phyloP scores from a whole-genome alignment of 1,140 invertebrate species.

The Musca vetustissima region DNA sequence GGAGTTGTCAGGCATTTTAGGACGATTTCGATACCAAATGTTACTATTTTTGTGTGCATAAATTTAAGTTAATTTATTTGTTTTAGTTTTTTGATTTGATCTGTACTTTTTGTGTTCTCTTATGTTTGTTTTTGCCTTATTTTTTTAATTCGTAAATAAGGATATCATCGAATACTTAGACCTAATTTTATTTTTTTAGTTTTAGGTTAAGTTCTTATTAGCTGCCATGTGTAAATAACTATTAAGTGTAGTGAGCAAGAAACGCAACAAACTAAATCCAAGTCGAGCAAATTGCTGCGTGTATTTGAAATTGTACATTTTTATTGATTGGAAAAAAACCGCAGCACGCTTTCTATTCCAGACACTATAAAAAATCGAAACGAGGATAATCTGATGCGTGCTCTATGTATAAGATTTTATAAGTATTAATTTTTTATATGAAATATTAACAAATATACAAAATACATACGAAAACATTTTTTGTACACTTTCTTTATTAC shows the following conservation, averaged over 20 bases:
- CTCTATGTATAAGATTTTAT: too few species aligned
- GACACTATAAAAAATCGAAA: too few species aligned
- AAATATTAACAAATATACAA: too few species aligned
- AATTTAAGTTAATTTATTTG: slow-evolving; percentile 23
- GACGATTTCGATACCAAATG: slow-evolving; percentile 33
- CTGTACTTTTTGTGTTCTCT: not conserved
- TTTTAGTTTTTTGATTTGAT: not conserved
- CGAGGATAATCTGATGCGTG: too few species aligned
- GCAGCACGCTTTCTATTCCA: too few species aligned
- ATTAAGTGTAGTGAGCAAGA: too few species aligned
- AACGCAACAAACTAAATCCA: too few species aligned
- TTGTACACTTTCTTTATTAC: too few species aligned
- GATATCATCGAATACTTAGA: not conserved
- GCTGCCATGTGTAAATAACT: slow-evolving; percentile 11
- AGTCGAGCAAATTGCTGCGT: too few species aligned
- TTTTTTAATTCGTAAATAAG: too few species aligned
- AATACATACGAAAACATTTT: too few species aligned
- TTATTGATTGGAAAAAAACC: not conserved
- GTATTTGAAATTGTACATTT: slow-evolving; percentile 1
- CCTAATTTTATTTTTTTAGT: slow-evolving; percentile 10
- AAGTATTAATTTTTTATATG: too few species aligned
- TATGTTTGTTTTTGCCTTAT: slow-evolving; percentile 4
- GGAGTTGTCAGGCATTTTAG: slow-evolving; percentile 12
- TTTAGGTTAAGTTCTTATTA: slow-evolving; percentile 10
- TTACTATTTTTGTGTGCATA: slow-evolving; percentile 14